These are phyloP conservation scores for Penaeus chinensis DNA, from an alignment of 1,140 invertebrate species.

Conservation along the genomic window DNA sequence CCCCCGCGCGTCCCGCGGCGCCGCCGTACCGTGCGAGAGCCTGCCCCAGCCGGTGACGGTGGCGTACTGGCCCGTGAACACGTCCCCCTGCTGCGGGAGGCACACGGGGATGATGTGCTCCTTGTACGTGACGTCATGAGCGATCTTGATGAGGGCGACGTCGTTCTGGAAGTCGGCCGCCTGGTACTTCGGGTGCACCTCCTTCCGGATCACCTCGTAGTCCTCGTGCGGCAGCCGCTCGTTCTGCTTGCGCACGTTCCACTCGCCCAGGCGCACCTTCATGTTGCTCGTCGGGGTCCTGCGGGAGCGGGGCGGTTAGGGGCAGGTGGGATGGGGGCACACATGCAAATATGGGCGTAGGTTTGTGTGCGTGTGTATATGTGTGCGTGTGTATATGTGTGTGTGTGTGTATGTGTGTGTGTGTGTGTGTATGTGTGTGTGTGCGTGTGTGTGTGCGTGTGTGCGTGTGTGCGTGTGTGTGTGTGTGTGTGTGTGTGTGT, in stretches of 20 bases:
- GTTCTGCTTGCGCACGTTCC: constrained; percentile 86
- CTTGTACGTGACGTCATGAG: constrained; percentile 82
- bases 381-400: neutral
- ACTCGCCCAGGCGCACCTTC: constrained; percentile 88
- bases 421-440: neutral
- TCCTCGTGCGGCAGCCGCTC: constrained; percentile 89
- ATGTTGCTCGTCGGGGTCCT: constrained; percentile 86
- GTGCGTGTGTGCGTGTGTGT: neutral
- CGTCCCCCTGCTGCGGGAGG: constrained; percentile 79
- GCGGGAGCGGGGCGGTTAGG: neutral
- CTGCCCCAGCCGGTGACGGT: constrained; percentile 92
- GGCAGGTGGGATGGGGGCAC: too few species aligned
- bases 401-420: neutral
- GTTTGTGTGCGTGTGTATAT: neutral
- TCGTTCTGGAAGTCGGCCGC: constrained; percentile 90
- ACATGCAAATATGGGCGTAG: neutral
- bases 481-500: neutral
- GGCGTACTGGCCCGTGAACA: constrained; percentile 83
- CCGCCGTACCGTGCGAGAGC: constrained; percentile 79
- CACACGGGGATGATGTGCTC: constrained; percentile 91
- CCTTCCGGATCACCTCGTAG: constrained; percentile 76
- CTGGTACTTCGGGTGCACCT: constrained; percentile 86
- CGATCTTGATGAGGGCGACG: constrained; percentile 84
- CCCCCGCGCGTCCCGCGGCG: too few species aligned
- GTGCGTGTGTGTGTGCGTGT: neutral